These are phyloP conservation scores for Cephus nigrinus DNA, from an alignment of 2,888 invertebrate species.

Conservation along the genomic window DNA sequence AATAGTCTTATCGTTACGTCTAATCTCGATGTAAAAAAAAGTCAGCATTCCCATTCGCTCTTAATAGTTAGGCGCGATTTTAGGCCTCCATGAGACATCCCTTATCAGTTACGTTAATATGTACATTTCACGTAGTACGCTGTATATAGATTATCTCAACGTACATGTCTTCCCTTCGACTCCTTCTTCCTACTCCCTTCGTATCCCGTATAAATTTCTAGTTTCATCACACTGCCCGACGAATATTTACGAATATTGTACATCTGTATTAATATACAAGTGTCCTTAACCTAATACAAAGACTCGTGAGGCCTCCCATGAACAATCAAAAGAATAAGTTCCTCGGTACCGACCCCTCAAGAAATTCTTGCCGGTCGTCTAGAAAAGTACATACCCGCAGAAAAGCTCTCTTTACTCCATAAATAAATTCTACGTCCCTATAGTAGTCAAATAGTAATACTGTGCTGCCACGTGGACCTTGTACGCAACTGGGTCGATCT, in stretches of 20 bases:
- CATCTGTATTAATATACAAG: not conserved
- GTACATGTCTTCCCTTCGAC: not conserved
- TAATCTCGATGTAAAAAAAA: not conserved
- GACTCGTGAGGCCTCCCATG: not conserved
- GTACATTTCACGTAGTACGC: not conserved
- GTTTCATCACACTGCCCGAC: not conserved
- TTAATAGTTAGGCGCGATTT: not conserved
- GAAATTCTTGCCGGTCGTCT: not conserved
- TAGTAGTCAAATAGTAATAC: not conserved
- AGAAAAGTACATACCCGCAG: not conserved
- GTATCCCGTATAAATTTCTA: not conserved
- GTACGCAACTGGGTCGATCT: not conserved
- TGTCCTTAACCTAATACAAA: not conserved
- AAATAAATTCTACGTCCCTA: not conserved
- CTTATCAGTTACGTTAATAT: not conserved
- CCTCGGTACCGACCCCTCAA: not conserved
- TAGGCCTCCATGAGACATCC: not conserved
- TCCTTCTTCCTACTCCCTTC: not conserved
- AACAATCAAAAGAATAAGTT: not conserved
- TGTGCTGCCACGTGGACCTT: not conserved
- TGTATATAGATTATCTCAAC: not conserved
- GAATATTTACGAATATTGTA: not conserved
- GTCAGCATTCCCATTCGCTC: not conserved
- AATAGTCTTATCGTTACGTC: not conserved
- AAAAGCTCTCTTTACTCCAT: not conserved